Evolutionary conservation across 64 coral and sea anemone species (phyloP).

Genomic region (Stichodactyla helianthus): DNA sequence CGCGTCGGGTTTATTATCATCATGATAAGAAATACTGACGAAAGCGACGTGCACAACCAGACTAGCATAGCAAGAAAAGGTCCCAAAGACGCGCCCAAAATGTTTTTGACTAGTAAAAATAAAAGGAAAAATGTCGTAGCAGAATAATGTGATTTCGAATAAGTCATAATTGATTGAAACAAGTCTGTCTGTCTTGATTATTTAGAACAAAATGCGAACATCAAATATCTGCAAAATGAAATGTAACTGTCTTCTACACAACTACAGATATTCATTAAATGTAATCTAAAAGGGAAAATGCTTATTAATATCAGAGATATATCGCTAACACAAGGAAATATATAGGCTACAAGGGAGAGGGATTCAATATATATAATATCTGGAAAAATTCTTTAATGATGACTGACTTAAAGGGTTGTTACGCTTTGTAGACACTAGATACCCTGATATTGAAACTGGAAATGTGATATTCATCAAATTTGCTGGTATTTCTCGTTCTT

Average conservation of each 20-base stretch:
- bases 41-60: too few species aligned
- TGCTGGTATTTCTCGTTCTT: neutral
- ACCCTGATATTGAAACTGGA: too few species aligned
- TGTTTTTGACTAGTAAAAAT: neutral
- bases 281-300: neutral
- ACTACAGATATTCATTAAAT: neutral
- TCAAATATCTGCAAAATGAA: too few species aligned
- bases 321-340: neutral
- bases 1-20: too few species aligned
- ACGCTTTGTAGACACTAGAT: too few species aligned
- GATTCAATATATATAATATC: too few species aligned
- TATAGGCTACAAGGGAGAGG: neutral
- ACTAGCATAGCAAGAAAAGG: too few species aligned
- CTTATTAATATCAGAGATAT: neutral
- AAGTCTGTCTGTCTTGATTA: neutral
- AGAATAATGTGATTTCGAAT: neutral
- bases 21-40: too few species aligned
- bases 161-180: neutral
- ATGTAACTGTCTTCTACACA: neutral
- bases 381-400: too few species aligned
- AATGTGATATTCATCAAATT: neutral
- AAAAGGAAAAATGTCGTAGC: neutral
- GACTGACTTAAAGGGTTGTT: too few species aligned
- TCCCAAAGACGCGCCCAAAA: too few species aligned
- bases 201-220: neutral